phyloP scores from a whole-genome alignment of 2,888 invertebrate genomes.

The Rotaria sp. region DNA sequence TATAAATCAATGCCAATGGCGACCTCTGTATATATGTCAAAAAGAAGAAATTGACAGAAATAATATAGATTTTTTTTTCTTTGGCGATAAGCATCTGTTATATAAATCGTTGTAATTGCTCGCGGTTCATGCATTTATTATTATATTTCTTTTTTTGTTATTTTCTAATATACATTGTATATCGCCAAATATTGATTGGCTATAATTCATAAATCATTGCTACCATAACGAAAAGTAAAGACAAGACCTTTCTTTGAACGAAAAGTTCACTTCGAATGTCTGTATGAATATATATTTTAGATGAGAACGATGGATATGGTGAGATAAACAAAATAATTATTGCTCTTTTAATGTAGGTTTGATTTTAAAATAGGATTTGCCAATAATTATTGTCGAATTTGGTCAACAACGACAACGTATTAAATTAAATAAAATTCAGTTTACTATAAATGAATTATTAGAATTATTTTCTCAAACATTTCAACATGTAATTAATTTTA shows the following conservation, averaged over 20 bases:
- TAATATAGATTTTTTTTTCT: background rate
- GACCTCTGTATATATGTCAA: background rate
- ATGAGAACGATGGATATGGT: background rate
- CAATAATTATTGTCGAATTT: background rate
- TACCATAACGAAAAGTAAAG: background rate
- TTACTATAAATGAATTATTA: background rate
- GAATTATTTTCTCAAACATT: background rate
- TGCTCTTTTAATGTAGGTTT: background rate
- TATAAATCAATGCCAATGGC: slow-evolving; percentile 20
- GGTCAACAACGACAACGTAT: background rate
- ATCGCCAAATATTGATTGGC: background rate
- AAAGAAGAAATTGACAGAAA: background rate
- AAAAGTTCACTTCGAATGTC: background rate
- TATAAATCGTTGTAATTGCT: background rate
- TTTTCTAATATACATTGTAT: slow-evolving; percentile 11
- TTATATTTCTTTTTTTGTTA: background rate
- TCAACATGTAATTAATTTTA: background rate
- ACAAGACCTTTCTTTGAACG: background rate
- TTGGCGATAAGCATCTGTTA: background rate
- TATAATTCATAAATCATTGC: background rate
- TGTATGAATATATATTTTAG: background rate
- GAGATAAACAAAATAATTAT: background rate
- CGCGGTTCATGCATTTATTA: background rate
- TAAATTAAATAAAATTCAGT: background rate
- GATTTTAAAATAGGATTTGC: background rate